Evolutionary conservation across 2,888 invertebrate species (phyloP), one percentile per base, ranked within the genome.

Genomic region (Cosmia trapezina): DNA sequence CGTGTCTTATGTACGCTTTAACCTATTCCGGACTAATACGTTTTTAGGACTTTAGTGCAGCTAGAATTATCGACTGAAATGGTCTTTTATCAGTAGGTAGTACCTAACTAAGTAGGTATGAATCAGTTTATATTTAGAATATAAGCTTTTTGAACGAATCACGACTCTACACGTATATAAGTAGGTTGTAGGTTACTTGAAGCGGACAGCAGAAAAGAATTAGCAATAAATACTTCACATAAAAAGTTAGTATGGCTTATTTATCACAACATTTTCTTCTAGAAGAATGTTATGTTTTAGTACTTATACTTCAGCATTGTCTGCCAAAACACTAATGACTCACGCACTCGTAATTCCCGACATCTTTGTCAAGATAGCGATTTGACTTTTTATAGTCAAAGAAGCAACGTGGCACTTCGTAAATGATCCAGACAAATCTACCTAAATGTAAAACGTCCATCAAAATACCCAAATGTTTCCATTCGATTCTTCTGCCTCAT

Each of bases 381-480:
- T 81, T 81, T 19, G 22, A 43, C 49, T 63, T 78, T 77, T 78
- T 62, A 59, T 59, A 70, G 65, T 57, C 64, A 70, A 70, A 78
- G 47, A 57, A 12, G 65, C 61, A 66, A 64, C 66, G 59, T 71
- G 63, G 66, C 80, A 64, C 60, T 79, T 60, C 17, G 73, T 56
- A 83, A 80, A 70, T 75, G 76, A 74, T 69, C 63, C 60, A 70
- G 47, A 75, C 70, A 59, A 84, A 84, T 81, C 81, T 68, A 59
- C 62, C 68, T 80, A 75, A 81, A 70, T 75, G 63, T 73, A 70
- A 22, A 70, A 56, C 57, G 47, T 80, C 67, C 61, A 80, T 83
- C 84, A 84, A 81, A 83, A 80, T 75, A 70, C 61, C 63, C 63
- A 81, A 84, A 70, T 79, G 63, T 72, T 80, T 68, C 75, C 66